Conservation (phyloP, 2,113 vertebrate species). For the Ceyx melanurus region DNA sequence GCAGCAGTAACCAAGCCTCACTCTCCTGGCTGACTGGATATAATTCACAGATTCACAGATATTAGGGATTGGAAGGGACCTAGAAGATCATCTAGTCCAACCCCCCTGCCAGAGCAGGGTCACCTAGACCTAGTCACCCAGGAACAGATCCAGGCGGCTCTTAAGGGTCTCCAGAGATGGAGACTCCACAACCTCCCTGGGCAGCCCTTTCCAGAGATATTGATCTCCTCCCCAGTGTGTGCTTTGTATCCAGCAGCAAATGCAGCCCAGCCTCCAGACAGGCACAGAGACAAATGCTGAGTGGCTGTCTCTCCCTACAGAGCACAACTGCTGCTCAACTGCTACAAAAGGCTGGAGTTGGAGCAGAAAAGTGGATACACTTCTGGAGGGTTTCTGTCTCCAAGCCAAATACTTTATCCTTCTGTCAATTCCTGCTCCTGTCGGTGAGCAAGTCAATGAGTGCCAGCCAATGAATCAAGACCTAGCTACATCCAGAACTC, state of each 20-base stretch:
- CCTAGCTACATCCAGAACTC: not conserved
- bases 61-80: too few species aligned
- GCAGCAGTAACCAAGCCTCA: not conserved
- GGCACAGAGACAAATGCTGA: not conserved
- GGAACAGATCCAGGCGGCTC: too few species aligned
- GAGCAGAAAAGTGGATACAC: constrained; percentile 22
- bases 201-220: too few species aligned
- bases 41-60: not conserved
- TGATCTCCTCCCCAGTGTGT: not conserved
- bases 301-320: not conserved
- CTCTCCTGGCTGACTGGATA: not conserved
- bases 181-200: too few species aligned
- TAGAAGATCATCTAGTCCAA: too few species aligned
- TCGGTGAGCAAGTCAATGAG: not conserved
- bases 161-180: too few species aligned
- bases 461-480: not conserved
- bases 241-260: not conserved
- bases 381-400: constrained; percentile 26
- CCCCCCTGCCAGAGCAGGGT: too few species aligned
- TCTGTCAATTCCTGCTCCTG: constrained; percentile 23
- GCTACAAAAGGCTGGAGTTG: not conserved
- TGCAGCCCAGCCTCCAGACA: not conserved
- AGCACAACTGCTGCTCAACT: not conserved
- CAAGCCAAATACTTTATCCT: constrained; percentile 32
- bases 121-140: too few species aligned